Base-by-base conservation (phyloP, 2,888 invertebrate genomes). In the Proisotoma minuta region DNA sequence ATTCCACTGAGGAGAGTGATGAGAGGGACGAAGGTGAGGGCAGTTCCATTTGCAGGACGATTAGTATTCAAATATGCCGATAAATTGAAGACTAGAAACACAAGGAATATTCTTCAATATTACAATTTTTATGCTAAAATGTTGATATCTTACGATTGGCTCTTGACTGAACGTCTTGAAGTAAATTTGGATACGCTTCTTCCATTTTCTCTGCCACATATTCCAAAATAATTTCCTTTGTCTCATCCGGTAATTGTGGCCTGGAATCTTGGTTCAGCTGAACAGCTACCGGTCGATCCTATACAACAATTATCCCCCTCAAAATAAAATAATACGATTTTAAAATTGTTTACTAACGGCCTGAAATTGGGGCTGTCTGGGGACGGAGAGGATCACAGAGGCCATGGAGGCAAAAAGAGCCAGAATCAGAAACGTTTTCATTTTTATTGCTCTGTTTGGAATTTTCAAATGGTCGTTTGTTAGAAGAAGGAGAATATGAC, bases 331-430 rank as follows among this genome's bases (percentile, higher is more conserved):
- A 34, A 34, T 10, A 10, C 12, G 8, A 34, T 34, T 34, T 12
- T 34, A 23, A 23, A 8, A 3, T 49, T 23, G 43, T 20, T 8
- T 8, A n/a, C n/a, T 12, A 12, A 10, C 34, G 34, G 8, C 12
- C 12, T 34, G 34, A 34, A 34, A 8, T 12, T 34, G 34, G n/a
- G n/a, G 27, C 28, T 52, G 22, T 52, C 24, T 15, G 65, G 64
- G 54, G 48, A 26, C n/a, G 1, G 65, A 65, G 5, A 65, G 54
- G 54, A 65, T 65, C 20, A 65, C 48, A 15, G 65, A 47, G 3
- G 61, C 56, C 1, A 51, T 40, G 8, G 61, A 39, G 3, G 65
- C 61, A 27, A 61, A 54, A 34, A 65, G 22, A 23, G 59, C 59
- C 26, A 57, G n/a, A 28, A 56, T 43, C 12, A 65, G 23, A 39